Evolutionary conservation across 2,797 vertebrate species (phyloP), one percentile per base, ranked within the genome.

Genomic region (Gambelia wislizenii): DNA sequence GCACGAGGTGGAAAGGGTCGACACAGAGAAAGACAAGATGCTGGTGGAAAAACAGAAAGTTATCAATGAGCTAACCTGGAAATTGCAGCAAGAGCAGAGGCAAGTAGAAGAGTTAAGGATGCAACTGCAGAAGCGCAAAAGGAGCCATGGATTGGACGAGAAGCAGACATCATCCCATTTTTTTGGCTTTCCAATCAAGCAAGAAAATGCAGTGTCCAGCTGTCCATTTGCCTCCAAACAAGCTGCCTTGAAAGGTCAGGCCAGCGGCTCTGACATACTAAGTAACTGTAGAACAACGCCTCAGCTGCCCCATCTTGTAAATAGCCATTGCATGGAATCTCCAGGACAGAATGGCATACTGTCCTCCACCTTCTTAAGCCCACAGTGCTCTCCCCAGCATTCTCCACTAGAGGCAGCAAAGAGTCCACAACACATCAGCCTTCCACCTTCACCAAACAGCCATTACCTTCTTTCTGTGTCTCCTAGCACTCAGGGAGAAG

Each of bases 1-100:
- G 91, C 84, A 95, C 18, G 98, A 98, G 94, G 78, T 95, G 92
- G 97, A 97, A 89, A 98, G 98, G 4, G 93, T 97, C 12, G 98
- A 99, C 89, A 98, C 98, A 0, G 98, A 99, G 91, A 99, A 99
- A 91, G 98, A 99, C 95, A 99, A 99, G 95, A 99, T 99, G 99
- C 95, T 99, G 93, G 98, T 99, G 93, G 99, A 99, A 93, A 99
- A 99, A 95, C 99, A 99, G 96, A 99, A 99, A 92, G 98, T 99
- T 94, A 99, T 99, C 74, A 99, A 99, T 39, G 99, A 99, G 91
- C 97, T 99, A 93, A 99, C 98, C 0, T 99, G 99, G 98, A 99
- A 99, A 92, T 97, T 99, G 80, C 98, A 99, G 95, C 98, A 98
- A 92, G 99, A 99, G 91, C 99, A 99, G 95, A 97, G 98, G 96